Base-by-base conservation (phyloP, 2,888 invertebrate species). In the Stenoptilia bipunctidactyla region DNA sequence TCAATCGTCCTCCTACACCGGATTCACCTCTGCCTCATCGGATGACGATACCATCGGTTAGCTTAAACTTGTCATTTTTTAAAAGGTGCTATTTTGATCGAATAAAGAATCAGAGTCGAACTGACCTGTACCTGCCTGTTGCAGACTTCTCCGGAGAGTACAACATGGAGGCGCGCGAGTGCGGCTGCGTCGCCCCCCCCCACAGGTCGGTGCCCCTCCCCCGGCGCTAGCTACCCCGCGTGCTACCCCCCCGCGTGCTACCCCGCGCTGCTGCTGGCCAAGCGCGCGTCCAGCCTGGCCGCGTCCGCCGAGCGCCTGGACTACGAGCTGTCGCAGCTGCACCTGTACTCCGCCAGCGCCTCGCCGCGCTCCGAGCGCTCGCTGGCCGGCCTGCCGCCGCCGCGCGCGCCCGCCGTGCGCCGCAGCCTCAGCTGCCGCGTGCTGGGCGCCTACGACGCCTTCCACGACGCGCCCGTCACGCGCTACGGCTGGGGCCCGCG, bases 401-500 rank as follows among this genome's bases (percentile, higher is more conserved):
- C 75, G 86, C 48, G 6, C 3, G 6, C 6, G 91, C 91, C 60
- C 89, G 90, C 34, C 91, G 91, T 8, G 79, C 91, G 14, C 91
- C 91, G 15, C 46, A 20, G 57, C 15, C 55, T 53, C 86, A 90
- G 91, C 61, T 86, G 85, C 77, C 80, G 25, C 62, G 69, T 54
- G 74, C 65, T 43, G 70, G 10, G 30, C 13, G 20, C 13, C n/a
- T 10, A 71, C 38, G 75, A 77, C 41, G 79, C 85, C 49, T 79
- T 85, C 41, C 75, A 86, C 48, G 91, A 92, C 60, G 89, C 90
- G 35, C 91, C 91, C 8, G 79, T 91, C 14, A 91, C 91, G 13
- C 46, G 57, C 15, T 57, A 55, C 86, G 90, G 91, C 61, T 91
- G 56, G 87, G 85, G 43, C 85, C 65, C 64, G 14, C 61, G 61